Percentiles rank a stretch among this genome's conserved stretches.
Evolutionary conservation across 1,140 invertebrate genomes (phyloP).

Genomic region (Drosophila seguyi): DNA sequence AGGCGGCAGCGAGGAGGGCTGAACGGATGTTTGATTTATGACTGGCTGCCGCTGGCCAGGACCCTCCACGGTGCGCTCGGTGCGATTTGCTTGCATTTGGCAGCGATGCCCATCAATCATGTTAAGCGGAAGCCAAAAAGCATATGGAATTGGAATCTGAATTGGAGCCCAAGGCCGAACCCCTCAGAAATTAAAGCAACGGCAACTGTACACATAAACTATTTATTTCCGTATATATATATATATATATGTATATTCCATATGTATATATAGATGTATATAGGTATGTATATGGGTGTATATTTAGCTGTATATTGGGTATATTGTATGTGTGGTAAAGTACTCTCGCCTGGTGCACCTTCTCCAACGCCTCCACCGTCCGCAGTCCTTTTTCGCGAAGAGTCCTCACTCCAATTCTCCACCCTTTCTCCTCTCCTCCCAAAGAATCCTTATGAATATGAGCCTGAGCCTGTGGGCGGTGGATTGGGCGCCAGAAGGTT

Average conservation of each 20-base stretch:
- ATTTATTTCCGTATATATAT: slow-evolving; percentile 73
- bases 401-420: no score
- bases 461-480: neutral
- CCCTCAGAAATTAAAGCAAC: slow-evolving; percentile 14
- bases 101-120: slow-evolving; percentile 31
- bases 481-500: neutral
- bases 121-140: neutral
- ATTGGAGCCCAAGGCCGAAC: neutral
- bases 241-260: slow-evolving; percentile 44
- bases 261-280: slow-evolving; percentile 58
- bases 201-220: slow-evolving; percentile 57
- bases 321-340: slow-evolving; percentile 57
- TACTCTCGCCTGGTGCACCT: slow-evolving; percentile 42
- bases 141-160: slow-evolving; percentile 6
- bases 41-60: slow-evolving; percentile 9
- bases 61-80: neutral
- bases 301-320: slow-evolving; percentile 53
- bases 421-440: neutral
- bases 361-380: neutral
- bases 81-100: slow-evolving; percentile 16
- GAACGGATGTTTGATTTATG: slow-evolving; percentile 56
- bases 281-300: slow-evolving; percentile 45
- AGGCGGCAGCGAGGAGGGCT: slow-evolving; percentile 2
- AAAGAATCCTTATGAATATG: neutral
- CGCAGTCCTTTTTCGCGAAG: neutral